Evolutionary conservation across 37 sponge, comb jelly and placozoan genomes (phyloP), one percentile per base, ranked within the genome.

Genomic region (Diacarnus erythraeanus): DNA sequence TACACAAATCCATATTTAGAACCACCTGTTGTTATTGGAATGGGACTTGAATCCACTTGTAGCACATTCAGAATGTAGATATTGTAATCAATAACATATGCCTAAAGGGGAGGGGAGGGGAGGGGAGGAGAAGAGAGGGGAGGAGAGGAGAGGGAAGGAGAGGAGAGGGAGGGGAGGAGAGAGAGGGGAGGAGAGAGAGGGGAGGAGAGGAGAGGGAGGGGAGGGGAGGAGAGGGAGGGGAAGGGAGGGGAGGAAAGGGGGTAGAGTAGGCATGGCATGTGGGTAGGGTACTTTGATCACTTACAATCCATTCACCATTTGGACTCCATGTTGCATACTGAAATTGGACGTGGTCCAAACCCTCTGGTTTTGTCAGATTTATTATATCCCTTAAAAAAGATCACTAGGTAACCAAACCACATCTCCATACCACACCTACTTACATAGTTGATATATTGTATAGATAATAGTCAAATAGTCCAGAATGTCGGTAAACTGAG

Each of bases 401-500:
- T 21, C n/a, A 25, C 22, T 17, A 47, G 51, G n/a, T n/a, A 21
- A 23, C 38, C 10, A 37, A 9, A 64, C 25, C 26, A 25, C 31
- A 3, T 15, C 17, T 64, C 36, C 10, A 36, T 15, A n/a, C 35
- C 41, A 41, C 63, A 35, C 41, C 63, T 30, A 67, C 66, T 65
- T 30, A 42, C 51, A 21, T 42, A 12, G 34, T 72, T 31, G 31
- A 3, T 30, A 65, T 17, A 10, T 31, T 34, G 38, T 81, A 84
- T 37, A 90, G 64, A 38, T 68, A 79, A 59, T 90, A 90, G 54
- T 85, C 67, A 0, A 83, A 82, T 0, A 90, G 65, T 15, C 21
- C 70, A 33, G 91, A 90, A 74, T 90, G 86, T 44, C 91, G 64
- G 77, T 90, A 90, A 2, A 85, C 86, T 26, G 44, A 44, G 26